These are phyloP conservation scores for Narcine bancroftii DNA, from an alignment of 2,113 vertebrate genomes.

Conservation along the genomic window DNA sequence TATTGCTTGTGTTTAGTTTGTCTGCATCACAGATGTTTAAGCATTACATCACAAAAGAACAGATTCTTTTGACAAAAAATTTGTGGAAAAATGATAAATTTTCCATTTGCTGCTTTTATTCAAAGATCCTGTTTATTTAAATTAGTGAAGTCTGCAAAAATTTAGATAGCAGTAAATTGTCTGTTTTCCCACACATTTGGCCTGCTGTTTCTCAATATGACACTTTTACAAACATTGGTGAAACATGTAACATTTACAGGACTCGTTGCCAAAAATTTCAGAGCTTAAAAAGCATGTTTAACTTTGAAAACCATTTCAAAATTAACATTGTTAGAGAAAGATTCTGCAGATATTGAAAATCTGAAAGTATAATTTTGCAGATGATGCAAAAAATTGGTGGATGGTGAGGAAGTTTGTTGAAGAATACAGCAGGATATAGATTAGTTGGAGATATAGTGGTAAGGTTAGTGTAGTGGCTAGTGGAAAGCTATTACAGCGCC, in stretches of 20 bases:
- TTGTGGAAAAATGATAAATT: background rate
- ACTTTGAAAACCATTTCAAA: constrained; percentile 8
- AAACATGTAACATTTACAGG: background rate
- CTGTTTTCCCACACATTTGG: background rate
- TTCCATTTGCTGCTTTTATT: background rate
- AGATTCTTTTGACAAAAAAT: background rate
- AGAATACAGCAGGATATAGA: no score
- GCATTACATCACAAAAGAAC: background rate
- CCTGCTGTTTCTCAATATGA: background rate
- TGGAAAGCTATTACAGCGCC: no score
- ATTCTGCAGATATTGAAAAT: no score
- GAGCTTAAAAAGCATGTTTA: background rate
- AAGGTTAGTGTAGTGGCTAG: no score
- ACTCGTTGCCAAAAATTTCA: background rate
- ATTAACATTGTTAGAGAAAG: background rate
- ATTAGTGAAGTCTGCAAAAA: background rate
- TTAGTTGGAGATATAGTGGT: no score
- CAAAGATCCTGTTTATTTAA: background rate
- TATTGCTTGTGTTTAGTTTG: background rate
- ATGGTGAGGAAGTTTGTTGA: no score
- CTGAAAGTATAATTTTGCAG: no score
- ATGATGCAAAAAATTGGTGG: no score
- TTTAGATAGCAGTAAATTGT: background rate
- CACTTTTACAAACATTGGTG: background rate
- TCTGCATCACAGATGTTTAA: background rate